Evolutionary conservation across 2,113 vertebrate species (phyloP).

Genomic region (Morone chrysops): DNA sequence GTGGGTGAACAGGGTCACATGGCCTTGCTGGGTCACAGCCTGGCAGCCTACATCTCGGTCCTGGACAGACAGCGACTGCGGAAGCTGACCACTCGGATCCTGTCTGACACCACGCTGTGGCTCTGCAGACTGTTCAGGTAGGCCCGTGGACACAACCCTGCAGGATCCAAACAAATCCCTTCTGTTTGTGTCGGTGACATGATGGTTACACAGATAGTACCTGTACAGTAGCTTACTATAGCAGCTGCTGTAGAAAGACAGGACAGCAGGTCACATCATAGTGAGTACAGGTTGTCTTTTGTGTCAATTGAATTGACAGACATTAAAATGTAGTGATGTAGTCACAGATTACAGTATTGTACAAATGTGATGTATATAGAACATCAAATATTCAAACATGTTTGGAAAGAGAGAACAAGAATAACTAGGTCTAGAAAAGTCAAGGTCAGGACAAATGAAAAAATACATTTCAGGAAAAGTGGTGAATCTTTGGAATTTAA

Average conservation of each 20-base stretch:
- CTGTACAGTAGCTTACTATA: background rate
- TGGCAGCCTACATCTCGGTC: constrained; percentile 96
- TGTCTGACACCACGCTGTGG: constrained; percentile 97
- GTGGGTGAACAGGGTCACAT: constrained; percentile 96
- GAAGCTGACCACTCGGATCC: constrained; percentile 94
- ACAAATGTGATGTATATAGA: background rate
- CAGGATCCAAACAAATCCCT: background rate
- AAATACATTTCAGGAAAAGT: too few relatives aligned
- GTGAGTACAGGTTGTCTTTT: background rate
- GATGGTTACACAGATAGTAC: background rate
- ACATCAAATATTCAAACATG: too few relatives aligned
- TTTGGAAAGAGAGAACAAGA: too few relatives aligned
- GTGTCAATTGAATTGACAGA: too few relatives aligned
- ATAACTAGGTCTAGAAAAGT: too few relatives aligned
- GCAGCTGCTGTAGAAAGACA: background rate
- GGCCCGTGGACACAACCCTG: background rate
- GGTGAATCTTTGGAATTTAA: too few relatives aligned
- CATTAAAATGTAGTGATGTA: too few relatives aligned
- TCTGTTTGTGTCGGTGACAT: background rate
- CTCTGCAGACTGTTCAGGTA: constrained; percentile 97
- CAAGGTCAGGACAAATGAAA: too few relatives aligned
- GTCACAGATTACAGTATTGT: too few relatives aligned
- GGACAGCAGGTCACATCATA: background rate
- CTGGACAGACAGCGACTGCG: constrained; percentile 91
- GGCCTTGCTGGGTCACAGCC: constrained; percentile 94